Percentiles rank a stretch among this genome's conserved stretches.
phyloP scores from a whole-genome alignment of 2,113 vertebrate species.

The Onychostoma macrolepis region DNA sequence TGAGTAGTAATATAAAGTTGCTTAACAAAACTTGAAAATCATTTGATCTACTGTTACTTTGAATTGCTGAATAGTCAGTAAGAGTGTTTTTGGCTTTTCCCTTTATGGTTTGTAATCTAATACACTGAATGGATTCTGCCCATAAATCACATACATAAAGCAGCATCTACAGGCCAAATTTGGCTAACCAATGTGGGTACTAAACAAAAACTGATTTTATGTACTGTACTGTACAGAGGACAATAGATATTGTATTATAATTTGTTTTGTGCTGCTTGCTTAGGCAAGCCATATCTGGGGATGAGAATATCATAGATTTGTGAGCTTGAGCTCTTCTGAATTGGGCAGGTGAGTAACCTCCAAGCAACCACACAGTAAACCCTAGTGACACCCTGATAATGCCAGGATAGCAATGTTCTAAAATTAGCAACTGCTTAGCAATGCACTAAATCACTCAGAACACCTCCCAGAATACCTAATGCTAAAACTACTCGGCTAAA shows the following conservation, averaged over 20 bases:
- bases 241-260: neutral
- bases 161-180: neutral
- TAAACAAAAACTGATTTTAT: neutral
- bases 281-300: neutral
- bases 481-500: no score
- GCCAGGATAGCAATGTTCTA: no score
- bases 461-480: neutral
- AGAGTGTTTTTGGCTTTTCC: neutral
- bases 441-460: neutral
- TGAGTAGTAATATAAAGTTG: conserved; percentile 20
- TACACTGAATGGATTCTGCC: neutral
- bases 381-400: neutral
- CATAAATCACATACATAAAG: neutral
- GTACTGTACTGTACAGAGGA: neutral
- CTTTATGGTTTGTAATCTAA: neutral
- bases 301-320: neutral
- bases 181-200: neutral
- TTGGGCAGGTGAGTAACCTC: neutral
- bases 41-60: neutral
- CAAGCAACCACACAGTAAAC: neutral
- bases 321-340: neutral
- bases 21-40: conserved; percentile 5
- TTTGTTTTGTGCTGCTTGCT: neutral
- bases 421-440: neutral
- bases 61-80: conserved; percentile 10